Base-by-base conservation (phyloP, 2,888 invertebrate genomes). In the Stramonita haemastoma region DNA sequence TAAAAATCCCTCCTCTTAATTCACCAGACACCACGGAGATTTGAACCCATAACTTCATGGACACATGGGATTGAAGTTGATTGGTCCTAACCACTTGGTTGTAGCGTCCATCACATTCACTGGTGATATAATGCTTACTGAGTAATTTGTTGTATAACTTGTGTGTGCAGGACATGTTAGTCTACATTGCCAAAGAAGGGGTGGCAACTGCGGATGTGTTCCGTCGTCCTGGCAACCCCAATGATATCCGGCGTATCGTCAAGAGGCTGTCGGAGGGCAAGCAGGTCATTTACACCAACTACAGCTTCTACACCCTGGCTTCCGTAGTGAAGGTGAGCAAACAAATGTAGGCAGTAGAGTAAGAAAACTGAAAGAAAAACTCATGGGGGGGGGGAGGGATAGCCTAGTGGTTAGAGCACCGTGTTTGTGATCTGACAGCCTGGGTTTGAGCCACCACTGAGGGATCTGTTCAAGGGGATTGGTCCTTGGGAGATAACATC, bases 251-350 rank as follows among this genome's bases (percentile, higher is more conserved):
- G 87, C 92, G 93, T 57, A 95, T 96, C 85, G 95, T 95, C 32
- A 95, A 95, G 91, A 91, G 94, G 60, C 90, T 96, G 92, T 93
- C 94, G 29, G 95, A 96, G 91, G 96, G 96, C 56, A 95, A 95
- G 89, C 94, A 94, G 79, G 93, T 96, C 86, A 94, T 94, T 89
- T 95, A 94, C 91, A 92, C 94, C 87, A 94, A 95, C 90, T 96
- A 96, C 92, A 96, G 95, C 92, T 95, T 99, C 91, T 99, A 99
- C 96, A 99, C 99, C 56, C 98, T 99, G 95, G 99, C 99, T 90
- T 99, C 99, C 96, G 99, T 99, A 91, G 97, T 99, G 92, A 99
- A 99, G 96, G 96, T 96, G 92, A 77, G 79, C 26, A 15, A 70
- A n/a, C 13, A 1, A 66, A 66, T 46, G 46, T 46, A 46, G 8